Conservation (phyloP, 2,797 vertebrate species). For the Neosalanx taihuensis region DNA sequence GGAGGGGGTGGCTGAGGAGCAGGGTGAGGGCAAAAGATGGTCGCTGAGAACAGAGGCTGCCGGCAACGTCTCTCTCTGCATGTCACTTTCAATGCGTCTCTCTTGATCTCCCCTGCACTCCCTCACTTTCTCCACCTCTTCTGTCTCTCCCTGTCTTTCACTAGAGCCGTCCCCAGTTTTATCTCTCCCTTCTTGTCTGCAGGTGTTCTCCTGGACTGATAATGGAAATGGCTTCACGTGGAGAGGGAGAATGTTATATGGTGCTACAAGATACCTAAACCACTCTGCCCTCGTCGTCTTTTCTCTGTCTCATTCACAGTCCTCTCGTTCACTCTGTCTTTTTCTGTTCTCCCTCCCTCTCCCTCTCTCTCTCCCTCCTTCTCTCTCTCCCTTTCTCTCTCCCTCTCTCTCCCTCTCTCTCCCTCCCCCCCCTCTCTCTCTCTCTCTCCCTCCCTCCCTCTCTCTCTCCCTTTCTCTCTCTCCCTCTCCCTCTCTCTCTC, state of each 20-base stretch:
- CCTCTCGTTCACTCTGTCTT: too few species aligned
- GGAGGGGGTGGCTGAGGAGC: conserved; percentile 20
- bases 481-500: conserved; percentile 28
- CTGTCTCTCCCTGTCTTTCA: conserved; percentile 54
- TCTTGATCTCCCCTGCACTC: background rate
- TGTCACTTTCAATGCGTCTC: conserved; percentile 12
- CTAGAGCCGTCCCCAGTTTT: conserved; percentile 33
- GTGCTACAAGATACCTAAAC: background rate
- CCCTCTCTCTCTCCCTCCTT: background rate
- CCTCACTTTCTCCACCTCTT: background rate
- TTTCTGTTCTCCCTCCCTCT: too few species aligned
- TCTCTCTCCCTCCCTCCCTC: background rate
- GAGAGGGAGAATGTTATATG: background rate
- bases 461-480: background rate
- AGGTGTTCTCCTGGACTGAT: conserved; percentile 28
- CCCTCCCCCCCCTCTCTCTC: background rate
- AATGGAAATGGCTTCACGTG: conserved; percentile 19
- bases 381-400: background rate
- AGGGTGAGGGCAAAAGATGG: conserved; percentile 30
- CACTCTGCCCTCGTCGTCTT: conserved; percentile 21
- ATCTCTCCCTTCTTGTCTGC: conserved; percentile 27
- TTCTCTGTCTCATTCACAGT: conserved; percentile 10
- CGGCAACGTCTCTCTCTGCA: conserved; percentile 57
- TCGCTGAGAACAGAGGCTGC: conserved; percentile 60
- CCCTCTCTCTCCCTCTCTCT: conserved; percentile 12